phyloP scores from a whole-genome alignment of 2,797 vertebrate genomes.

The Gobionotothen gibberifrons region DNA sequence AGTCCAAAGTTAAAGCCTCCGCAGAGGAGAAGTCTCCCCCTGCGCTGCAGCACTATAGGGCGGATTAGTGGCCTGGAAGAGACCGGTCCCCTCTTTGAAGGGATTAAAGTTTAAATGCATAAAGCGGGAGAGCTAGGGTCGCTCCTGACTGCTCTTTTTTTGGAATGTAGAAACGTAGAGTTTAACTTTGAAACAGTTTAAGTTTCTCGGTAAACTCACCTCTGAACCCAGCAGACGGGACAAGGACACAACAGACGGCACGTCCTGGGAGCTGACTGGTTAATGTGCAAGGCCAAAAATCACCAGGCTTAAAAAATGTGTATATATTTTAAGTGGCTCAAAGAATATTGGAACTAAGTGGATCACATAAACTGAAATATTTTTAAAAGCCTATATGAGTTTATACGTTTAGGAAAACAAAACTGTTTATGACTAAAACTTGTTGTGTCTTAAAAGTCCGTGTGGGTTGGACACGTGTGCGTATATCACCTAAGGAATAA shows the following conservation, averaged over 20 bases:
- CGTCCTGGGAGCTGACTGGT: slow-evolving; percentile 29
- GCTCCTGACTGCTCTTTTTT: slow-evolving; percentile 72
- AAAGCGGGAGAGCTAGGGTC: slow-evolving; percentile 63
- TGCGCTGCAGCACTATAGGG: slow-evolving; percentile 65
- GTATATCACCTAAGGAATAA: background rate
- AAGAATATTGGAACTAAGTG: background rate
- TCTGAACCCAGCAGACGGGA: slow-evolving; percentile 75
- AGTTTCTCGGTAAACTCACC: slow-evolving; percentile 81
- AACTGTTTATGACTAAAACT: background rate
- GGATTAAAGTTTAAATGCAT: slow-evolving; percentile 76
- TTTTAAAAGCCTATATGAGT: background rate
- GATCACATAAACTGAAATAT: background rate
- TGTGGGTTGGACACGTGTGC: background rate
- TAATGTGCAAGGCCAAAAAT: background rate
- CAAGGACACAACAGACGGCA: slow-evolving; percentile 43
- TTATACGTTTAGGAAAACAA: background rate
- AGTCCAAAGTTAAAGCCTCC: slow-evolving; percentile 80
- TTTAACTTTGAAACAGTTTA: slow-evolving; percentile 81
- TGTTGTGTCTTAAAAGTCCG: background rate
- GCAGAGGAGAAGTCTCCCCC: slow-evolving; percentile 70
- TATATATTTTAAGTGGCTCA: background rate
- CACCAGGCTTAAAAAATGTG: background rate
- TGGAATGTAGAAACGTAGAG: slow-evolving; percentile 30
- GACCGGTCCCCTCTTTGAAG: slow-evolving; percentile 74
- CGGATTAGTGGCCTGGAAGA: slow-evolving; percentile 84